Evolutionary conservation across 2,113 vertebrate species (phyloP).

Genomic region (Sphyrna mokarran): DNA sequence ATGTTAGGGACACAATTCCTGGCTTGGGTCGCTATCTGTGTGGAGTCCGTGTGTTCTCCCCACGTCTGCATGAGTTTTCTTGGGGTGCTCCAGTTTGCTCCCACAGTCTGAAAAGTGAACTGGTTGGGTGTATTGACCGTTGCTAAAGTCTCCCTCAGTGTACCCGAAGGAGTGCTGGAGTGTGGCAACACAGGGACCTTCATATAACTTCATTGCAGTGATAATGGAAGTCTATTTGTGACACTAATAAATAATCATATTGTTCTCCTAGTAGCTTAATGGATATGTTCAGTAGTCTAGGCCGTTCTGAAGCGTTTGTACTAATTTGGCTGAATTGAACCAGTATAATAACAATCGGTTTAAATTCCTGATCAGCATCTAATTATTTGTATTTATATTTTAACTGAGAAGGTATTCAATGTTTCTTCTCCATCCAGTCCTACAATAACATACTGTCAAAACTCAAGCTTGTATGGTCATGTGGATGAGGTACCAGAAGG

Average conservation of each 20-base stretch:
- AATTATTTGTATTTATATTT: background rate
- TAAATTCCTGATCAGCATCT: background rate
- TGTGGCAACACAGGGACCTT: too few relatives aligned
- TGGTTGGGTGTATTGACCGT: too few relatives aligned
- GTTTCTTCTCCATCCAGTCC: background rate
- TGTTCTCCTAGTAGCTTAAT: background rate
- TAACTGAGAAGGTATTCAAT: background rate
- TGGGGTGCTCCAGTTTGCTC: too few relatives aligned
- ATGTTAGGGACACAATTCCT: too few relatives aligned
- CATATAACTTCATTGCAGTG: too few relatives aligned
- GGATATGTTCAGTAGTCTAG: background rate
- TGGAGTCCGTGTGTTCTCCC: too few relatives aligned
- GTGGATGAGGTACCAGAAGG: background rate
- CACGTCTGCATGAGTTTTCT: too few relatives aligned
- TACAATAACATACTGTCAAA: background rate
- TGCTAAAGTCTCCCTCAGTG: too few relatives aligned
- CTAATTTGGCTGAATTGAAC: background rate
- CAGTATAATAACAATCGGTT: background rate
- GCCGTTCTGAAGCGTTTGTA: background rate
- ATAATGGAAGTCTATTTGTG: too few relatives aligned
- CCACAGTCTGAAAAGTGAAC: too few relatives aligned
- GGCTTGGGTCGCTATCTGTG: too few relatives aligned
- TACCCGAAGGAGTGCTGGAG: too few relatives aligned
- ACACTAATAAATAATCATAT: background rate
- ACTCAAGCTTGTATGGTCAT: background rate